phyloP scores from a whole-genome alignment of 2,888 invertebrate species.

The Ferdinandea cuprea region DNA sequence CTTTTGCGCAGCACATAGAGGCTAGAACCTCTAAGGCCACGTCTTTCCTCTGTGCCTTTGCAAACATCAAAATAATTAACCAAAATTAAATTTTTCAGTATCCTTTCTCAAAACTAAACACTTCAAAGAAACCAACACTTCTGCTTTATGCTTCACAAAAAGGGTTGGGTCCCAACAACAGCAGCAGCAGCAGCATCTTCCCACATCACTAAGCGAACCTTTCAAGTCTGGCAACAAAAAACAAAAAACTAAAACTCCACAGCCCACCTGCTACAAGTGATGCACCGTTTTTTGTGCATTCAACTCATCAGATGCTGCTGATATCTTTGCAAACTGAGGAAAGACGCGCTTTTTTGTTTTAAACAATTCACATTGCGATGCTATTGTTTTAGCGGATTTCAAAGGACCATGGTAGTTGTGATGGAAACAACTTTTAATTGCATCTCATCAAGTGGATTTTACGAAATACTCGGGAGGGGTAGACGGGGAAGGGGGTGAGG shows the following conservation, averaged over 20 bases:
- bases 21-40: too few species aligned
- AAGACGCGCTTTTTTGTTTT: slow-evolving; percentile 30
- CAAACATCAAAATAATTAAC: too few species aligned
- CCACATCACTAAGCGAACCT: slow-evolving; percentile 52
- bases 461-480: slow-evolving; percentile 16
- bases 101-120: background rate
- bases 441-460: slow-evolving; percentile 54
- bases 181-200: slow-evolving; percentile 58
- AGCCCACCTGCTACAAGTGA: slow-evolving; percentile 61
- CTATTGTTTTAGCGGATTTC: slow-evolving; percentile 52
- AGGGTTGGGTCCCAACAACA: slow-evolving; percentile 56
- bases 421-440: slow-evolving; percentile 66
- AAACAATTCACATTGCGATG: slow-evolving; percentile 43
- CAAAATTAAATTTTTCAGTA: background rate
- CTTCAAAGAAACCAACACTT: background rate
- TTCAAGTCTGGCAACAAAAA: slow-evolving; percentile 35
- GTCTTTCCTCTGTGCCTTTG: too few species aligned
- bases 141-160: slow-evolving; percentile 6
- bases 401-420: background rate
- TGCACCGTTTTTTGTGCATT: slow-evolving; percentile 5
- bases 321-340: background rate
- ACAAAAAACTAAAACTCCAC: slow-evolving; percentile 2
- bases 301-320: slow-evolving; percentile 36
- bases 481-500: too few species aligned
- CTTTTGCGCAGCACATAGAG: too few species aligned